Base-by-base conservation (phyloP, 2,113 vertebrate genomes). In the Pluvialis apricaria region DNA sequence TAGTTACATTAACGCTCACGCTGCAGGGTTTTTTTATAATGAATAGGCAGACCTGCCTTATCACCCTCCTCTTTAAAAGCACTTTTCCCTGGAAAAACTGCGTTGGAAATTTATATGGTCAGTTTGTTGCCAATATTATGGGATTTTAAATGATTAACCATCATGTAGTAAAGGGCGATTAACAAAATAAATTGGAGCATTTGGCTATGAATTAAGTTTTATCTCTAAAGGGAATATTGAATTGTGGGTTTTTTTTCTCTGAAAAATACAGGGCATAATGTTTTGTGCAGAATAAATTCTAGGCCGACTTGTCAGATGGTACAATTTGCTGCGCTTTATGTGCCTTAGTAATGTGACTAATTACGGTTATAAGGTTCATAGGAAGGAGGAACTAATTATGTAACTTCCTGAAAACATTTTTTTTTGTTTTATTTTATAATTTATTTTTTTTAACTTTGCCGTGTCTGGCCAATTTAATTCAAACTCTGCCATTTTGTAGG, bases 1-100 rank as follows among this genome's bases (percentile, higher is more conserved):
- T 81, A 68, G 32, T 44, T 81, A 32, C 2, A 0, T 62, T 80
- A 80, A 21, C 21, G 15, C 25, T 77, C 8, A 24, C 0, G 0
- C 26, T 81, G 13, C 55, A 42, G 47, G 42, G 20, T 85, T 85
- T 70, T 77, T 85, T 72, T 70, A 12, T 68, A 68, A 75, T 64
- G 14, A 76, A n/a, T 44, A 42, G n/a, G 15, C 61, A 92, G 84
- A 71, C 0, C 2, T 75, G 15, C 29, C 40, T 44, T 84, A 68
- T 51, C 38, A 49, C 10, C 22, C 5, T 77, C 20, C 19, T 58
- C 9, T 81, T 66, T 34, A 62, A 73, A 92, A 94, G 38, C 47
- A 32, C 20, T 72, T 85, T 52, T 72, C 28, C 24, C 29, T 86
- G 44, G 24, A 89, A 80, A 54, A 68, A 65, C 28, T 62, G 10